phyloP scores from a whole-genome alignment of 2,797 vertebrate species.

The Varecia variegata region DNA sequence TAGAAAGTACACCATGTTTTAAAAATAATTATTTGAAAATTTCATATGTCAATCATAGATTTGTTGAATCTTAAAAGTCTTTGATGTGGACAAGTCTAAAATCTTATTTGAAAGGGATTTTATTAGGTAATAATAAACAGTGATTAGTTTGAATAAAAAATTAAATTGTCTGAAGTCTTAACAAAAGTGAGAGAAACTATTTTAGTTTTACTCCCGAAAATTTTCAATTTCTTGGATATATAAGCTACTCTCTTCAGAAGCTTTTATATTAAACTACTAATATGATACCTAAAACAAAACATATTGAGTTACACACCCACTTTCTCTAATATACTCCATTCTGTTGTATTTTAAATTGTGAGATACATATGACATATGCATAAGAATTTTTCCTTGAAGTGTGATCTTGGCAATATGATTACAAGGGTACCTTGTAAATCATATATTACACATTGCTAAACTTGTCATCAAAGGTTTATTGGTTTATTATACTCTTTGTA shows the following conservation, averaged over 20 bases:
- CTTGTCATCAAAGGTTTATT: not conserved
- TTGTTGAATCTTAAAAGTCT: not conserved
- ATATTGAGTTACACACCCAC: not conserved
- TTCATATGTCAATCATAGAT: not conserved
- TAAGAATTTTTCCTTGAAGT: not conserved
- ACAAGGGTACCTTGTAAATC: not conserved
- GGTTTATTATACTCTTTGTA: not conserved
- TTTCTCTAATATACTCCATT: not conserved
- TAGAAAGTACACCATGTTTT: not conserved
- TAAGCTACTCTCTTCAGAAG: not conserved
- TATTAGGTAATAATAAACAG: not conserved
- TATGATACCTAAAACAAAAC: not conserved
- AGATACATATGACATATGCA: not conserved
- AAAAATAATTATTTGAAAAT: not conserved
- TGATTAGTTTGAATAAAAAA: not conserved
- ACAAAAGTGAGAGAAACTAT: not conserved
- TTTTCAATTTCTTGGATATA: not conserved
- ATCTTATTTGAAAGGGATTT: not conserved
- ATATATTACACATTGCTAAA: not conserved
- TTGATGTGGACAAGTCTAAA: not conserved
- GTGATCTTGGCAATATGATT: not conserved
- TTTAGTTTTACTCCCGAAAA: not conserved
- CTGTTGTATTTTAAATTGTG: slow-evolving; percentile 22
- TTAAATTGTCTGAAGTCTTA: not conserved
- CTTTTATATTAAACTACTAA: not conserved